Conservation (phyloP, 1,140 invertebrate genomes). For the Diprion similis region DNA sequence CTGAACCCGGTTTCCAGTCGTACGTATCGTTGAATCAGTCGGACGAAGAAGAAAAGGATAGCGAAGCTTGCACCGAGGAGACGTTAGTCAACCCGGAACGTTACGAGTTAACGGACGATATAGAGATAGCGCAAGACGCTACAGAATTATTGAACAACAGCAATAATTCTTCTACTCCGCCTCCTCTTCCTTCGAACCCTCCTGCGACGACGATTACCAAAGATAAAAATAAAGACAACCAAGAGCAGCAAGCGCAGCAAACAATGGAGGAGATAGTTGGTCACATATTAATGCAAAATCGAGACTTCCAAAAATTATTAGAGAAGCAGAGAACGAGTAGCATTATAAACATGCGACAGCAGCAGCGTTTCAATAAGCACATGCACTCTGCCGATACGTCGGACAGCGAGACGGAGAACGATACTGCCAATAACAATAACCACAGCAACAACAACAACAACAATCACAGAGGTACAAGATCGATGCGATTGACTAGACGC, state of each 20-base stretch:
- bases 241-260: slow-evolving; percentile 49
- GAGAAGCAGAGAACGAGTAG: slow-evolving; percentile 71
- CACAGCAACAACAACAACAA: slow-evolving; percentile 11
- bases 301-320: slow-evolving; percentile 81
- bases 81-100: not conserved
- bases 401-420: slow-evolving; percentile 54
- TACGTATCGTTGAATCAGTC: slow-evolving; percentile 53
- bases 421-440: slow-evolving; percentile 63
- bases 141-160: not conserved
- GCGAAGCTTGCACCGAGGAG: slow-evolving; percentile 15
- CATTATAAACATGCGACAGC: slow-evolving; percentile 62
- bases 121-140: not conserved
- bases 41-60: slow-evolving; percentile 49
- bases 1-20: slow-evolving; percentile 70
- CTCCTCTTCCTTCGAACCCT: not conserved
- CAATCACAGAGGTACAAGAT: slow-evolving; percentile 6
- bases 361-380: slow-evolving; percentile 60
- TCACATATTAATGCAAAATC: slow-evolving; percentile 82
- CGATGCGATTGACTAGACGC: slow-evolving; percentile 27
- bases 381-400: slow-evolving; percentile 46
- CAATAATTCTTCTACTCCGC: not conserved
- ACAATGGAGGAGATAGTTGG: slow-evolving; percentile 82
- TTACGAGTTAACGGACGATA: not conserved
- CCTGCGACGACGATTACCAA: slow-evolving; percentile 35
- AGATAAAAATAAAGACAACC: slow-evolving; percentile 37